phyloP scores from a whole-genome alignment of 2,797 vertebrate genomes.

The Apodemus agrarius region DNA sequence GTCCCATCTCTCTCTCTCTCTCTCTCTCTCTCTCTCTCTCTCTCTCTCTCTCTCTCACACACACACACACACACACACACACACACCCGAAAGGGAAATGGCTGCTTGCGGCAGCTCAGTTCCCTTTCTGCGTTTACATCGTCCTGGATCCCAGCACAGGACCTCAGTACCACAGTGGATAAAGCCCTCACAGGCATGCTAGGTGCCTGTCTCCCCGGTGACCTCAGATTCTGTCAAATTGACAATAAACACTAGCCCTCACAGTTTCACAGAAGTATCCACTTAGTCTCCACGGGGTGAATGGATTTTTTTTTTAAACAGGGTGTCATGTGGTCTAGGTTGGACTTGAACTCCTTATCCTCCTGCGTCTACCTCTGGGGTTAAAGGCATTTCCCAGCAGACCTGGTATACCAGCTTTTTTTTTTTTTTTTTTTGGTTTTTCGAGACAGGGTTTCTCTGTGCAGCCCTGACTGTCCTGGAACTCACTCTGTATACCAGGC shows the following conservation, averaged over 20 bases:
- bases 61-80: too few species aligned
- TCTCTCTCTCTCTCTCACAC: too few species aligned
- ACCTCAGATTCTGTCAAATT: neutral
- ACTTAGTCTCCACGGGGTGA: neutral
- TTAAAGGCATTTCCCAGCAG: neutral
- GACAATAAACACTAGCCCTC: neutral
- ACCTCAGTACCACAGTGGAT: neutral
- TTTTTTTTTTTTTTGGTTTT: too few species aligned
- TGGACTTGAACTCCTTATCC: neutral
- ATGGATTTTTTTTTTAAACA: neutral
- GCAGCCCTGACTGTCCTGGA: too few species aligned
- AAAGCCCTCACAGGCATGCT: neutral
- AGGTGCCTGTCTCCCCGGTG: neutral
- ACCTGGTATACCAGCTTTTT: neutral
- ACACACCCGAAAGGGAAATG: too few species aligned
- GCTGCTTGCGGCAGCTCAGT: rapidly evolving
- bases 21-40: too few species aligned
- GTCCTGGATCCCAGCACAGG: neutral
- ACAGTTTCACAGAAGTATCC: neutral
- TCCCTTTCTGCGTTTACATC: neutral
- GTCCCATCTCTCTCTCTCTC: too few species aligned
- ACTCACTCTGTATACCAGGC: too few species aligned
- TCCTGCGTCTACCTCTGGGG: neutral
- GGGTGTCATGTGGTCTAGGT: neutral
- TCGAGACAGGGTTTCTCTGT: too few species aligned